Conservation (phyloP, 2,113 vertebrate genomes). For the Phyllostomus discolor region DNA sequence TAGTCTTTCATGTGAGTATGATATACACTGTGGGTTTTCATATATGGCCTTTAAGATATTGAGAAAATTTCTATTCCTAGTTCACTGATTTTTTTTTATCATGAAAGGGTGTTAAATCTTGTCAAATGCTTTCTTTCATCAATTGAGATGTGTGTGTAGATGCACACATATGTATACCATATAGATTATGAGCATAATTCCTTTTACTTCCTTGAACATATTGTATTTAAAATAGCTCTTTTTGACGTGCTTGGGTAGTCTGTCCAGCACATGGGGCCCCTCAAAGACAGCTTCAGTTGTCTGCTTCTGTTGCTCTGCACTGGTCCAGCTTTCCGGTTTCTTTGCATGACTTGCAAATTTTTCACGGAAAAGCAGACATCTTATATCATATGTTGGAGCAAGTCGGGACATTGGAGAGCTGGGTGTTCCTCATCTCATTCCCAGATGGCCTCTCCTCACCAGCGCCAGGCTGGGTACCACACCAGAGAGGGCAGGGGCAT, state of each 20-base stretch:
- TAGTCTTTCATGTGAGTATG: neutral
- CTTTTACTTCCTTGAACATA: neutral
- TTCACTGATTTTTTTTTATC: neutral
- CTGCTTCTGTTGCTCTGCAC: too few species aligned
- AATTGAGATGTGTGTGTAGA: neutral
- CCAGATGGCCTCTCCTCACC: too few species aligned
- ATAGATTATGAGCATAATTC: neutral
- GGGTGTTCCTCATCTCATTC: too few species aligned
- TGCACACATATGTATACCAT: neutral
- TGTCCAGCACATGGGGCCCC: too few species aligned
- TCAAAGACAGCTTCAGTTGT: too few species aligned
- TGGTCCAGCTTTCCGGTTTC: too few species aligned
- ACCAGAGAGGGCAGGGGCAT: too few species aligned
- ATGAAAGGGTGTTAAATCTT: neutral
- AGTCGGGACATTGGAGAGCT: too few species aligned
- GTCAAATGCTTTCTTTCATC: neutral
- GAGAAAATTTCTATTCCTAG: neutral
- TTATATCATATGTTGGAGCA: too few species aligned
- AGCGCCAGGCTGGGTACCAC: too few species aligned
- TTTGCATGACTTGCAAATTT: too few species aligned
- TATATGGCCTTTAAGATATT: neutral
- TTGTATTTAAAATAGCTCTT: neutral
- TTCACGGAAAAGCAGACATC: too few species aligned
- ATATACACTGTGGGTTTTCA: neutral
- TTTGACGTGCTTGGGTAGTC: neutral